Percentiles rank a stretch among this genome's conserved stretches.
Conservation (phyloP, 2,797 vertebrate genomes). For the Novumbra hubbsi region DNA sequence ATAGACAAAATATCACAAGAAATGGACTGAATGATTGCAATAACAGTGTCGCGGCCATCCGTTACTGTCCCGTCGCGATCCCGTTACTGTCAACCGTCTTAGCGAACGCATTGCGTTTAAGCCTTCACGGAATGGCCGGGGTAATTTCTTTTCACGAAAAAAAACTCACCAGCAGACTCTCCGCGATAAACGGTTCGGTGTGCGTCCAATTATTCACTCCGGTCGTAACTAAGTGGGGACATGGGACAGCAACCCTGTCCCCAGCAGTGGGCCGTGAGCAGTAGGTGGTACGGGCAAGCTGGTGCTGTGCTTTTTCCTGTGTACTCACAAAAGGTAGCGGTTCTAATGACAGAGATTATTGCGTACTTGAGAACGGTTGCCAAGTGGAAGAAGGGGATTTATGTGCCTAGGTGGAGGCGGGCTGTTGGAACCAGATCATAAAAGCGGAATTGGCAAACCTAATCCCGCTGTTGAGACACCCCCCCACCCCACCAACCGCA, state of each 20-base stretch:
- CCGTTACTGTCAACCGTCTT: too few species aligned
- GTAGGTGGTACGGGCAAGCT: conserved; percentile 26
- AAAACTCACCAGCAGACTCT: too few species aligned
- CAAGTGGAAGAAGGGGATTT: conserved; percentile 49
- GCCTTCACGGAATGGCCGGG: too few species aligned
- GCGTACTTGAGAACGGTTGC: conserved; percentile 53
- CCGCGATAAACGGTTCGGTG: too few species aligned
- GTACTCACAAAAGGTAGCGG: conserved; percentile 54
- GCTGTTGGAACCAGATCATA: conserved; percentile 59
- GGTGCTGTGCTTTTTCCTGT: conserved; percentile 53
- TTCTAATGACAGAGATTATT: conserved; percentile 68
- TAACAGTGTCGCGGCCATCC: too few species aligned
- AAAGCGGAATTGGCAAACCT: conserved; percentile 48
- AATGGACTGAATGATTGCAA: too few species aligned
- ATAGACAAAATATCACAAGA: too few species aligned
- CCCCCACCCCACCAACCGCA: not conserved
- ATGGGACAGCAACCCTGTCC: too few species aligned
- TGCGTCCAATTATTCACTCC: too few species aligned
- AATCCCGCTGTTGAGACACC: conserved; percentile 24
- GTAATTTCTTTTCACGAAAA: too few species aligned
- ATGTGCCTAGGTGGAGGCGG: conserved; percentile 30
- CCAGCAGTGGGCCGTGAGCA: conserved; percentile 5
- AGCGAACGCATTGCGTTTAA: too few species aligned
- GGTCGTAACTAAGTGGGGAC: too few species aligned
- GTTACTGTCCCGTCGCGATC: not conserved